A percentile compares a stretch with the other conserved stretches of the same genome.
phyloP scores from a whole-genome alignment of 1,140 invertebrate genomes.

The Muscidifurax raptorellus region DNA sequence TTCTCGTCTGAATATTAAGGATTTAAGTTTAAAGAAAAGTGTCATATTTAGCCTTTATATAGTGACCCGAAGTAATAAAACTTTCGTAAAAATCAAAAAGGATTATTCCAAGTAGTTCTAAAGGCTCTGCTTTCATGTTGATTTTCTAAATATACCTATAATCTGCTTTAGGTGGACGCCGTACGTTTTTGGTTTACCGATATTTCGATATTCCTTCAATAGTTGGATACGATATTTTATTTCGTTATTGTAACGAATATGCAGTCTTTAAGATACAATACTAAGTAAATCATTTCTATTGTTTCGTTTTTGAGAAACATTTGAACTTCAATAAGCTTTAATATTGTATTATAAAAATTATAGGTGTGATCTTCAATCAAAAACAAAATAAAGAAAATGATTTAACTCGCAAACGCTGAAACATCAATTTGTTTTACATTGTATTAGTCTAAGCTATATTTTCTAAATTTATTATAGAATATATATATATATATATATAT shows the following conservation, averaged over 20 bases:
- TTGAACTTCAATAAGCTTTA: conserved; percentile 27
- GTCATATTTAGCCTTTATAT: conserved; percentile 71
- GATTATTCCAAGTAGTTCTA: conserved; percentile 36
- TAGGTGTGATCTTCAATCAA: conserved; percentile 31
- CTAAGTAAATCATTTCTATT: conserved; percentile 34
- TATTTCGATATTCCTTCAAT: conserved; percentile 22
- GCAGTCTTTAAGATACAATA: conserved; percentile 22
- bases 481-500: too few species aligned
- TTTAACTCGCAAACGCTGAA: conserved; percentile 5
- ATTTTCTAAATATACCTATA: conserved; percentile 5
- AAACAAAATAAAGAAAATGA: conserved; percentile 45
- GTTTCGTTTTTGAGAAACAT: conserved; percentile 38
- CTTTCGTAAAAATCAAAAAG: conserved; percentile 64
- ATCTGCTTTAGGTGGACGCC: not conserved
- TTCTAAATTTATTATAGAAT: not conserved
- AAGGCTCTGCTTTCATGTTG: conserved; percentile 33
- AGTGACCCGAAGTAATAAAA: conserved; percentile 66
- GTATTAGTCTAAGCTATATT: conserved; percentile 6
- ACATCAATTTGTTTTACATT: conserved; percentile 10
- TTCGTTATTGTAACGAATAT: conserved; percentile 33
- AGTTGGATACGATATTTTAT: not conserved
- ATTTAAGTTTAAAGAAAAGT: conserved; percentile 66
- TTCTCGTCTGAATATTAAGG: conserved; percentile 64
- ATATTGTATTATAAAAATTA: conserved; percentile 41
- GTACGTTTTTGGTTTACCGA: conserved; percentile 20